Evolutionary conservation across 2,888 invertebrate genomes (phyloP).

Genomic region (Dolichomitus sp.): DNA sequence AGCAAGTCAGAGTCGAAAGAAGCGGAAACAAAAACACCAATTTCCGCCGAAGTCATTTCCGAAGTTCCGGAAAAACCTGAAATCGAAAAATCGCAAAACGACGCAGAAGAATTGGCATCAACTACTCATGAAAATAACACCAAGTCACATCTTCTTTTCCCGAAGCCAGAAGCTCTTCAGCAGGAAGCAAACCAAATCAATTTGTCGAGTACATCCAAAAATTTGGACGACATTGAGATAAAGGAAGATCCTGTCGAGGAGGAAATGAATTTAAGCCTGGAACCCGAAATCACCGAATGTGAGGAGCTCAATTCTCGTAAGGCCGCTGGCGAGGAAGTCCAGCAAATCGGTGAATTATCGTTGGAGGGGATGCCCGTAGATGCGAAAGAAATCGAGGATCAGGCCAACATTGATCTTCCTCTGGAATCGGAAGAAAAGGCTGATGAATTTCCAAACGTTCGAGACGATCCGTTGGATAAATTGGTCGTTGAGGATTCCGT

Average conservation of each 20-base stretch:
- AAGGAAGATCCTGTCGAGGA: constrained; percentile 54
- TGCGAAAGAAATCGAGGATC: constrained; percentile 48
- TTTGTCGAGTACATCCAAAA: not conserved
- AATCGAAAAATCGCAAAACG: not conserved
- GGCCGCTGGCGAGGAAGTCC: not conserved
- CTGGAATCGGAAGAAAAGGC: constrained; percentile 67
- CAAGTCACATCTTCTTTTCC: constrained; percentile 8
- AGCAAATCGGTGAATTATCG: not conserved
- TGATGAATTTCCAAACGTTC: constrained; percentile 14
- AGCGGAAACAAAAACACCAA: not conserved
- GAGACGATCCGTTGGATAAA: not conserved
- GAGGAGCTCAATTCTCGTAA: not conserved
- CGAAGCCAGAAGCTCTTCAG: constrained; percentile 3
- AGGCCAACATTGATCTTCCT: constrained; percentile 65
- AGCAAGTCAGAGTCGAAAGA: not conserved
- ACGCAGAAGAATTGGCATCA: not conserved
- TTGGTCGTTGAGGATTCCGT: constrained; percentile 41
- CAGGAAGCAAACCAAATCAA: constrained; percentile 1
- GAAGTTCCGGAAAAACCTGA: constrained; percentile 3
- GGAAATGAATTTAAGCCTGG: constrained; percentile 41
- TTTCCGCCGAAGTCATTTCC: not conserved
- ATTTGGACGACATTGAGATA: constrained; percentile 5
- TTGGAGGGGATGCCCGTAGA: constrained; percentile 26
- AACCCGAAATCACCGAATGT: constrained; percentile 29
- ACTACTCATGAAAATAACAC: not conserved